Evolutionary conservation across 2,113 vertebrate species (phyloP).

Genomic region (Cyrtonyx montezumae): DNA sequence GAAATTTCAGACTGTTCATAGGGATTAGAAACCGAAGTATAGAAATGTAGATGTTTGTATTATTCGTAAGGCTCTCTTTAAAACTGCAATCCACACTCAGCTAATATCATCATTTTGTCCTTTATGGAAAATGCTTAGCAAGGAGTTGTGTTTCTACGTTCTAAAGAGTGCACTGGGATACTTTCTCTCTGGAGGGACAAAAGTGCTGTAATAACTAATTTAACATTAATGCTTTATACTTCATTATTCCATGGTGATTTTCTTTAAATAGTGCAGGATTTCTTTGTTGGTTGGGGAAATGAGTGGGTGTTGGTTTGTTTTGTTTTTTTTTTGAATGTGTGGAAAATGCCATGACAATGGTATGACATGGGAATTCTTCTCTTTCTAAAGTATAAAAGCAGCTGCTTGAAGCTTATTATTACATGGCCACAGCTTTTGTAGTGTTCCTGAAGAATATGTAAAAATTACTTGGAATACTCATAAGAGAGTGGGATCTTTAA

Average conservation of each 20-base stretch:
- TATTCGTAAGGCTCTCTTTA: background rate
- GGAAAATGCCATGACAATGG: background rate
- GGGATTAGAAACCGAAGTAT: background rate
- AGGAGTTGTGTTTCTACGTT: background rate
- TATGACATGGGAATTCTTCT: background rate
- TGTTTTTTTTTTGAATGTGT: background rate
- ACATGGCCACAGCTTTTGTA: background rate
- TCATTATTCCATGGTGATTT: background rate
- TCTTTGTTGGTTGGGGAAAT: background rate
- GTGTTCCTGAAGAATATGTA: background rate
- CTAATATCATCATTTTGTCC: background rate
- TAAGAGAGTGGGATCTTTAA: background rate
- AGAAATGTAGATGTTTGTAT: background rate
- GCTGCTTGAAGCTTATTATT: background rate
- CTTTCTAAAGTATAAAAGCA: background rate
- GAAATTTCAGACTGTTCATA: background rate
- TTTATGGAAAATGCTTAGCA: background rate
- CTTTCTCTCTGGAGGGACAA: background rate
- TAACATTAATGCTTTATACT: background rate
- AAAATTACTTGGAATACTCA: background rate
- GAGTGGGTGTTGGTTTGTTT: background rate
- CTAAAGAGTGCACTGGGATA: conserved; percentile 41
- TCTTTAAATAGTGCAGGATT: background rate
- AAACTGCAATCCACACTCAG: background rate
- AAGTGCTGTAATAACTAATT: background rate